Base-by-base conservation (phyloP, 2,113 vertebrate species). In the Corythaixoides concolor region DNA sequence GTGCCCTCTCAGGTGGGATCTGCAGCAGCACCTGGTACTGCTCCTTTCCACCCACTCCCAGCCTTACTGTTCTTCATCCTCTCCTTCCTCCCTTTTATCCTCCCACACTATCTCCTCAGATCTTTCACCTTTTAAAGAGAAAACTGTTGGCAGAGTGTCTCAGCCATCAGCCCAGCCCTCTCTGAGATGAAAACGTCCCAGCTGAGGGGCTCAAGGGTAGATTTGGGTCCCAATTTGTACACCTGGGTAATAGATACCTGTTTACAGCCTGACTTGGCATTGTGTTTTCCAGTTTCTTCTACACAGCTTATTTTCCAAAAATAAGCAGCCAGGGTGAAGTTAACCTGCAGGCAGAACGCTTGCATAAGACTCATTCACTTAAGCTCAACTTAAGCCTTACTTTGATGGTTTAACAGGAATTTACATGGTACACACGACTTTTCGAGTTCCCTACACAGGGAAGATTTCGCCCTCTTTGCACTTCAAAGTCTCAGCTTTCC, bases 341-440 rank as follows among this genome's bases (percentile, higher is more conserved):
- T 78, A 15, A 28, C 76, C 93, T 11, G 0, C 73, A 77, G 94
- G 83, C 92, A 94, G 43, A 84, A 68, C 1, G 15, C 82, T 87
- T 56, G 45, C 86, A 60, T 11, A 24, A 88, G 67, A 52, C 63
- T 30, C 69, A 9, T 89, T 85, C 96, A 70, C 93, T 89, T 50
- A 58, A 90, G 92, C 93, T 92, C 86, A 69, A 19, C 89, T 89
- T 81, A 75, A 95, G 91, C 68, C 83, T 77, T 41, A 28, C 93
- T 97, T 95, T 95, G 94, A 95, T 95, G 93, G 63, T 69, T 88
- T 97, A 74, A 92, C 59, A 80, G 86, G 93, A 63, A 92, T 96
- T 96, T 94, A 79, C 91, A 93, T 43, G 82, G 92, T 33, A 41
- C 91, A 26, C 58, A 37, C 0, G 0, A 39, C 74, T 50, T 9